Base-by-base conservation (phyloP, 2,888 invertebrate species). In the Tricholauxania praeusta region DNA sequence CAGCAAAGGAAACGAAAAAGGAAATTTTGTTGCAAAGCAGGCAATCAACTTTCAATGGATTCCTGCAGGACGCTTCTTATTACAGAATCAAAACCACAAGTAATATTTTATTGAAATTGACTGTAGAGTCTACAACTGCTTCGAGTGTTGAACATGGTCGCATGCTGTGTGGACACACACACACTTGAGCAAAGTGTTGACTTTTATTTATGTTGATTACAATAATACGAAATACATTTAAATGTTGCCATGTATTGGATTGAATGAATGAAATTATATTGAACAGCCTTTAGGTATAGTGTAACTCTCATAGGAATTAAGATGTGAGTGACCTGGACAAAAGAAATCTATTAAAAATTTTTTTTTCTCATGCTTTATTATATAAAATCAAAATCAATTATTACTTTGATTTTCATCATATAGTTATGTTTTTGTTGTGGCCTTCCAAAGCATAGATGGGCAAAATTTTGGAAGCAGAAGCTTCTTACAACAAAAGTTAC, bases 201-300 rank as follows among this genome's bases (percentile, higher is more conserved):
- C 64, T 64, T 64, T 51, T 64, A 64, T 64, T 64, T 64, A 64
- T 64, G 64, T 64, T 51, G 64, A 64, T 64, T 28, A 39, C 49
- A 51, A 62, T 62, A 62, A 39, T 62, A 32, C 32, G 32, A 62
- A 39, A 28, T 62, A 32, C 60, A 62, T 62, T 62, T 62, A 47
- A 62, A 62, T 62, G 60, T 62, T 39, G 17, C 28, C 60, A 39
- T 39, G 17, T 17, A 39, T 62, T 62, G 17, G n/a, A 39, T 39
- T n/a, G 32, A 39, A 39, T 39, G 39, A 39, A 39, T 39, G 39
- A 39, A 62, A 32, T n/a, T 62, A 5, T 32, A 8, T 32, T 39
- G 39, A 39, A 39, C 10, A 39, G 10, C 39, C 39, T 39, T 39
- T 2, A 10, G 28, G 22, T 39, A 10, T 6, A 39, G 39, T 39